phyloP scores from a whole-genome alignment of 2,113 vertebrate species.

The Acanthochromis polyacanthus region DNA sequence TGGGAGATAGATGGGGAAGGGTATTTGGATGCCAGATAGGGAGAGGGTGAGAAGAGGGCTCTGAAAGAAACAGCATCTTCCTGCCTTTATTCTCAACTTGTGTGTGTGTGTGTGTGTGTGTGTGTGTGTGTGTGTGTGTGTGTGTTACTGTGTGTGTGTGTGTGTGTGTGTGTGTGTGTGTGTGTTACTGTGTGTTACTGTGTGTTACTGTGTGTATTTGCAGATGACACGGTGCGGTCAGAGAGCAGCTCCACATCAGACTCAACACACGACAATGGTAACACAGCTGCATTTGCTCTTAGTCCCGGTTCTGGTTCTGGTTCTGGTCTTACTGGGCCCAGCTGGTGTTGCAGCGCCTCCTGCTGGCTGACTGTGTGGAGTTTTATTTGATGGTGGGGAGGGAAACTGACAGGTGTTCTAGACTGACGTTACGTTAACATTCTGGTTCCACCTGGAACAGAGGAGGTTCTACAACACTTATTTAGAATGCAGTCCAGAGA shows the following conservation, averaged over 20 bases:
- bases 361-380: background rate
- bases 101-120: constrained; percentile 17
- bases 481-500: too few species aligned
- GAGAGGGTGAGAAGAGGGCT: too few species aligned
- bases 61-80: constrained; percentile 49
- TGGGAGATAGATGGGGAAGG: too few species aligned
- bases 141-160: constrained; percentile 37
- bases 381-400: background rate
- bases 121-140: constrained; percentile 11
- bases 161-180: constrained; percentile 21
- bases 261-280: constrained; percentile 88
- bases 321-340: too few species aligned
- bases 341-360: background rate
- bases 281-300: background rate
- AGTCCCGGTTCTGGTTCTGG: too few species aligned
- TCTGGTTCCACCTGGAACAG: too few species aligned
- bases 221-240: constrained; percentile 88
- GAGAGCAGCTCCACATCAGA: constrained; percentile 91
- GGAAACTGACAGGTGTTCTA: too few species aligned
- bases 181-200: too few species aligned
- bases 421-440: too few species aligned
- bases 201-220: constrained; percentile 40
- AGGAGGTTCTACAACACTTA: too few species aligned
- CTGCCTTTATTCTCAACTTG: constrained; percentile 46
- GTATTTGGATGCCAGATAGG: too few species aligned